phyloP scores from a whole-genome alignment of 2,797 vertebrate genomes.

The Ptychobarbus kaznakovi region DNA sequence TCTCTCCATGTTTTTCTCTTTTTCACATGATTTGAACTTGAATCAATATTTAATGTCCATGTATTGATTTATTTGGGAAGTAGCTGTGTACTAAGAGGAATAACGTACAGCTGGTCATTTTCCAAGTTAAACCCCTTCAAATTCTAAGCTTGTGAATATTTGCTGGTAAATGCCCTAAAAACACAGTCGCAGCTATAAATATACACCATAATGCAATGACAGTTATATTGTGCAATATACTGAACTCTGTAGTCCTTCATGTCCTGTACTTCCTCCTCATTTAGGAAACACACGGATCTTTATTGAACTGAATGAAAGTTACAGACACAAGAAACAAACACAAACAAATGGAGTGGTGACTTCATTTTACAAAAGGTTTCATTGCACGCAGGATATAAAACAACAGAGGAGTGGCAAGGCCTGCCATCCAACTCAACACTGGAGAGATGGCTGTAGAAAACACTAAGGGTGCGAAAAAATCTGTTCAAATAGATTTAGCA shows the following conservation, averaged over 20 bases:
- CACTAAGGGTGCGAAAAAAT: background rate
- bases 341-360: conserved; percentile 1
- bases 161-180: background rate
- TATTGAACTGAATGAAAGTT: background rate
- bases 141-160: background rate
- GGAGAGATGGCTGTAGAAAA: background rate
- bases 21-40: background rate
- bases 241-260: background rate
- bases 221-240: conserved; percentile 11
- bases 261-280: background rate
- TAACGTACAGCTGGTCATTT: background rate
- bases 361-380: background rate
- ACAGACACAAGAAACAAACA: conserved; percentile 10
- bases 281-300: background rate
- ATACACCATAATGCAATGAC: background rate
- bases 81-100: background rate
- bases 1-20: background rate
- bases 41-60: background rate
- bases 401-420: conserved; percentile 8
- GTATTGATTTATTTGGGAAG: background rate
- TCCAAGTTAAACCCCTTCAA: background rate
- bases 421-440: background rate
- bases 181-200: background rate
- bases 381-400: background rate
- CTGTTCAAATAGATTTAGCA: background rate